Evolutionary conservation across 2,888 invertebrate genomes (phyloP).

Genomic region (Drosophila monieri): DNA sequence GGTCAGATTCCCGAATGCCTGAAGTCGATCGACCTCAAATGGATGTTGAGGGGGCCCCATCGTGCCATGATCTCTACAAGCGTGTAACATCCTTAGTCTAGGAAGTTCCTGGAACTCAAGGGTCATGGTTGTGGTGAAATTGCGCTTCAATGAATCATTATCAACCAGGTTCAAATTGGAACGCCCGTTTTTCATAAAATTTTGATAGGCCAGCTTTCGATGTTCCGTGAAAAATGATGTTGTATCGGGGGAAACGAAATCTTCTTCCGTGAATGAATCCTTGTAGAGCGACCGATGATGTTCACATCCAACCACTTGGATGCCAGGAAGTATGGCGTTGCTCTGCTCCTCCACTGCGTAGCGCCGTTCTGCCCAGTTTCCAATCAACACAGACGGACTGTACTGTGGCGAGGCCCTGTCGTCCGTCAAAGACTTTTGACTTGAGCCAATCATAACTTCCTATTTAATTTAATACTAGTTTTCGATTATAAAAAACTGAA

Average conservation of each 20-base stretch:
- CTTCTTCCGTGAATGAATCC: conserved; percentile 37
- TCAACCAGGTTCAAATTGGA: conserved; percentile 37
- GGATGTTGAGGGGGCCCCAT: background rate
- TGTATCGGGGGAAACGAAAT: background rate
- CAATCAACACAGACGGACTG: conserved; percentile 52
- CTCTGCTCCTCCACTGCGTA: conserved; percentile 37
- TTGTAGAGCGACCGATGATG: conserved; percentile 46
- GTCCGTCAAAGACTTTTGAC: conserved; percentile 18
- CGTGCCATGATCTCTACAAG: background rate
- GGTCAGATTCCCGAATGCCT: conserved; percentile 55
- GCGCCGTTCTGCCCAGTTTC: conserved; percentile 63
- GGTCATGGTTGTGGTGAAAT: conserved; percentile 59
- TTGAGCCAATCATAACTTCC: background rate
- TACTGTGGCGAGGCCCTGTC: conserved; percentile 37
- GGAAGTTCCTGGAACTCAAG: conserved; percentile 52
- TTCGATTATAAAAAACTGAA: background rate
- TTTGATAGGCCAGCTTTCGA: conserved; percentile 33
- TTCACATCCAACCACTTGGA: conserved; percentile 43
- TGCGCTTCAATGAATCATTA: conserved; percentile 10
- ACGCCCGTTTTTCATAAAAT: conserved; percentile 23
- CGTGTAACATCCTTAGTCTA: background rate
- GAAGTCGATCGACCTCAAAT: conserved; percentile 39
- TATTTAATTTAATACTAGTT: conserved; percentile 1
- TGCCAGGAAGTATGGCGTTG: conserved; percentile 56
- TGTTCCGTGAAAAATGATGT: conserved; percentile 16